Base-by-base conservation (phyloP, 2,888 invertebrate species). In the Ramazzottius varieornatus region DNA sequence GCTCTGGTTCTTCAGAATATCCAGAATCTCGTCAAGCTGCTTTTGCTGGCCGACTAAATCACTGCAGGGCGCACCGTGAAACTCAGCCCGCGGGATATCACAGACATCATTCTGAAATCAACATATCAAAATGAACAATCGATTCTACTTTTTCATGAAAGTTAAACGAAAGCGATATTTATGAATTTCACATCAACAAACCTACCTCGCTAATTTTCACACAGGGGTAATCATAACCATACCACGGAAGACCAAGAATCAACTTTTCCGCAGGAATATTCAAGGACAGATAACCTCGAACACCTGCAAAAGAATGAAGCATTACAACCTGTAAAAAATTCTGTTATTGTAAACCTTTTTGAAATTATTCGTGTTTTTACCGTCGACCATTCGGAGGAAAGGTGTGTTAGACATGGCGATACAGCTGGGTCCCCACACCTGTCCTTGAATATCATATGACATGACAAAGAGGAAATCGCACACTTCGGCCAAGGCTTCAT, bases 211-310 rank as follows among this genome's bases (percentile, higher is more conserved):
- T 67, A 24, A 70, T 46, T 16, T 64, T 64, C 33, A 71, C 46
- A 67, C 77, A 77, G 1, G 69, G 69, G 67, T 77, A 77, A 65
- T 71, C 67, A 68, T 77, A 76, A 1, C 77, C 77, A 68, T 76
- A 77, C 77, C 76, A 77, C 1, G 77, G 76, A 8, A 76, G 70
- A 24, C 76, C 77, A 1, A 77, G 69, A 1, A 77, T 72, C 67
- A 77, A 66, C 64, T 73, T 73, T 32, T 70, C 65, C 1, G 71
- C 46, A n/a, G 70, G 67, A 32, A 76, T 71, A 1, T 72, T 73
- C 24, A 73, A 33, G 1, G 69, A 66, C n/a, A 73, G 64, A 68
- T 72, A 76, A 2, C 67, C 66, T 32, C 71, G 64, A n/a, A 75
- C 33, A 65, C 76, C 75, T 72, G 67, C 1, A 66, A 68, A 20